These are phyloP conservation scores for Triplophysa rosa DNA, from an alignment of 2,113 vertebrate genomes.

Conservation along the genomic window DNA sequence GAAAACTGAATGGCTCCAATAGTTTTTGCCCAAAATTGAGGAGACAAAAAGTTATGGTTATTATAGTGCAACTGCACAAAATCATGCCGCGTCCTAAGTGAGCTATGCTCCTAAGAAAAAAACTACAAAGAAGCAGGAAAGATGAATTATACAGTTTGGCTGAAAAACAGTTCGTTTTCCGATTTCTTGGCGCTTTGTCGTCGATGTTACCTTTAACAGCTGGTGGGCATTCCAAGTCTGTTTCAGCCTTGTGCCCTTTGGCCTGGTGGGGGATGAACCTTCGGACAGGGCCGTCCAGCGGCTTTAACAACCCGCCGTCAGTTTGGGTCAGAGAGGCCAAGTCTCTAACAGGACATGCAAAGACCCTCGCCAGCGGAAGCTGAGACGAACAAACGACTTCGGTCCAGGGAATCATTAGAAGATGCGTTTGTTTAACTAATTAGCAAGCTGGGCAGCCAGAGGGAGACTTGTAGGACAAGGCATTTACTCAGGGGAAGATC, in stretches of 20 bases:
- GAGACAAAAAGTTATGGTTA: slow-evolving; percentile 52
- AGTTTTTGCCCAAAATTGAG: slow-evolving; percentile 76
- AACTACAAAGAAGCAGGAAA: slow-evolving; percentile 63
- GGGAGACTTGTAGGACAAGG: slow-evolving; percentile 82
- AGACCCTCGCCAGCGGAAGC: slow-evolving; percentile 69
- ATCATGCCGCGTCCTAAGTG: not conserved
- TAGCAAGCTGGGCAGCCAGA: slow-evolving; percentile 90
- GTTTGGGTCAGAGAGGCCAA: slow-evolving; percentile 92
- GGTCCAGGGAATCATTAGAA: slow-evolving; percentile 82
- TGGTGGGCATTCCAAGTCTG: slow-evolving; percentile 87
- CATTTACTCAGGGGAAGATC: slow-evolving; percentile 68
- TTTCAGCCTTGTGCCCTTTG: slow-evolving; percentile 87
- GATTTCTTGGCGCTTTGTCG: slow-evolving; percentile 81
- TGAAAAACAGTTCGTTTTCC: slow-evolving; percentile 80
- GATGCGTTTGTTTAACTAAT: slow-evolving; percentile 97
- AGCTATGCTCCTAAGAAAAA: not conserved
- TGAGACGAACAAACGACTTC: slow-evolving; percentile 83
- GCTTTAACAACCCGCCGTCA: slow-evolving; percentile 83
- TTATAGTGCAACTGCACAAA: not conserved
- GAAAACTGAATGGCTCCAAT: slow-evolving; percentile 57
- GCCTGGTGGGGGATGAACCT: slow-evolving; percentile 80
- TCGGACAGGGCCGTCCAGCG: slow-evolving; percentile 85
- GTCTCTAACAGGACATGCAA: slow-evolving; percentile 80
- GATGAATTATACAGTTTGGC: slow-evolving; percentile 71
- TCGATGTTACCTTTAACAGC: slow-evolving; percentile 89